phyloP scores from a whole-genome alignment of 2,888 invertebrate species.

The Aporophyla nigra region DNA sequence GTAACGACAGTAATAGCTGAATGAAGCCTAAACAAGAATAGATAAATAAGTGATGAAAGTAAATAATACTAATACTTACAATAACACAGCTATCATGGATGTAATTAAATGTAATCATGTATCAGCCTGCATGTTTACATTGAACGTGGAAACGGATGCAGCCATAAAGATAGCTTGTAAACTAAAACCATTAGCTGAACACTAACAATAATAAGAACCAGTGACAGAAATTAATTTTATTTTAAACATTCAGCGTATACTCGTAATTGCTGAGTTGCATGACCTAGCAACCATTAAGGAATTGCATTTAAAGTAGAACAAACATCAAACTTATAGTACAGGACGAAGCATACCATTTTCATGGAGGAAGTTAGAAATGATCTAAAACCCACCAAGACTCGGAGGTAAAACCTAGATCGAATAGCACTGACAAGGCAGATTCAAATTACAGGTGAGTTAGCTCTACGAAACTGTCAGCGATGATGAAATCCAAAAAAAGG shows the following conservation, averaged over 20 bases:
- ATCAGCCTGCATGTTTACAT: slow-evolving; percentile 35
- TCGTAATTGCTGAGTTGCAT: slow-evolving; percentile 46
- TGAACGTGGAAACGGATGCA: slow-evolving; percentile 51
- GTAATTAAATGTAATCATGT: slow-evolving; percentile 36
- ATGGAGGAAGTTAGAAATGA: background rate
- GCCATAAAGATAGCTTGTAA: slow-evolving; percentile 30
- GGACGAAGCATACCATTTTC: slow-evolving; percentile 1
- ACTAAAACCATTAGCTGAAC: slow-evolving; percentile 45
- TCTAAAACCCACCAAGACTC: background rate
- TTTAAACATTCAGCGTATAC: slow-evolving; percentile 25
- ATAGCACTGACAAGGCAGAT: background rate
- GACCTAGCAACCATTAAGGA: slow-evolving; percentile 29
- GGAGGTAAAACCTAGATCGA: too few relatives aligned
- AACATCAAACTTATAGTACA: background rate
- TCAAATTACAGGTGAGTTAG: background rate
- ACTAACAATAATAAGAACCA: slow-evolving; percentile 43
- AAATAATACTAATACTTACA: slow-evolving; percentile 34
- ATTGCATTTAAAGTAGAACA: slow-evolving; percentile 38
- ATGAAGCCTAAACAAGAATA: slow-evolving; percentile 12
- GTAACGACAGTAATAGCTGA: background rate
- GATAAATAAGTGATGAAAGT: slow-evolving; percentile 4
- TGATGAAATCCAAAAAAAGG: background rate
- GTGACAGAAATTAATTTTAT: slow-evolving; percentile 41
- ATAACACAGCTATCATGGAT: slow-evolving; percentile 22
- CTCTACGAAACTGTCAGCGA: background rate